Base-by-base conservation (phyloP, 2,797 vertebrate species). In the Heteromormyrus szaboi region DNA sequence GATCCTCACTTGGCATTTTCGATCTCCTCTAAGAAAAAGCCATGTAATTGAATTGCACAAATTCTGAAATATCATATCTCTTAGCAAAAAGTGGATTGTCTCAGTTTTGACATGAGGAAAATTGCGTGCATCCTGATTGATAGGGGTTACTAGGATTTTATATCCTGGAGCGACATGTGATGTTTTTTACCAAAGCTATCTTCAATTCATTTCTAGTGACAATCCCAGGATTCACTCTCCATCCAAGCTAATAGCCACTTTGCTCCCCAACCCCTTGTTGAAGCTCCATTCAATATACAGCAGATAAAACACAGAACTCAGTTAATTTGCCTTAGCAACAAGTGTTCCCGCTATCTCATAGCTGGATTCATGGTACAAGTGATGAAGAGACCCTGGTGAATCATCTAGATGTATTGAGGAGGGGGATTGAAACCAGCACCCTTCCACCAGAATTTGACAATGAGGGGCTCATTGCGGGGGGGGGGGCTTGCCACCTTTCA, bases 271-370 rank as follows among this genome's bases (percentile, higher is more conserved):
- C 37, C 85, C 17, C 53, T 41, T 9, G 53, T 53, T 29, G 53
- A 54, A 85, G 50, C 84, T 12, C 17, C 8, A 87, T 87, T 59
- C n/a, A 46, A 59, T 62, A 62, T 14, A 46, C 11, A 14, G 50
- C 22, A 85, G 46, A 86, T 33, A 86, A 37, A 86, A 54, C 11
- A 25, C 59, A 48, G 56, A 68, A 65, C 59, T 87, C 59, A 87
- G 51, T 87, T 87, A 44, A 87, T 87, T 87, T 65, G 86, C 86
- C 59, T 68, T 50, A 68, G 86, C 86, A 87, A 50, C 59, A 87
- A 87, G 59, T 87, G 86, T 8, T 41, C 37, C 56, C 22, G 4
- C 22, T 33, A 65, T 48, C 59, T 56, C 86, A 29, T n/a, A 41
- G 56, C 59, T 68, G 59, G 86, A 68, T 87, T 87, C 62, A 87